Evolutionary conservation across 2,113 vertebrate genomes (phyloP).

Genomic region (Sula dactylatra): DNA sequence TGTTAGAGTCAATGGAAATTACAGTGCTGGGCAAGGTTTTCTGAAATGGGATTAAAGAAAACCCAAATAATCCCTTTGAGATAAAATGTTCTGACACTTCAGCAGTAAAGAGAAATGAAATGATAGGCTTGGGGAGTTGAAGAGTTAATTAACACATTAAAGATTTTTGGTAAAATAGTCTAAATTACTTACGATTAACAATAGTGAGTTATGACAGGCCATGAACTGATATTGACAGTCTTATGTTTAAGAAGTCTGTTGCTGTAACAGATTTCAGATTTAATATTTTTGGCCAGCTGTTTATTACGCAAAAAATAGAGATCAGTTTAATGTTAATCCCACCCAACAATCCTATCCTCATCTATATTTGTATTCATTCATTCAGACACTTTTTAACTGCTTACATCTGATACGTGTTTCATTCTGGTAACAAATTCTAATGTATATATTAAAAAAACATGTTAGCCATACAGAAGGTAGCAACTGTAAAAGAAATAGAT

Average conservation of each 20-base stretch:
- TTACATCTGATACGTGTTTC: neutral
- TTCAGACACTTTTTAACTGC: neutral
- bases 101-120: slow-evolving; percentile 37
- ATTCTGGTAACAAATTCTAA: neutral
- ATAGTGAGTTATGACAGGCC: neutral
- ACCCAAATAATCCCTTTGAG: slow-evolving; percentile 60
- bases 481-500: neutral
- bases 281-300: neutral
- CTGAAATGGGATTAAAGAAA: slow-evolving; percentile 69
- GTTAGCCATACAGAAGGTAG: neutral
- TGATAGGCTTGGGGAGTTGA: neutral
- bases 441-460: neutral
- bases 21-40: neutral
- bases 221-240: neutral
- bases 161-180: neutral
- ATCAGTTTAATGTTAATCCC: neutral
- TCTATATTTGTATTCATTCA: neutral
- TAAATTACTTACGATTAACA: neutral
- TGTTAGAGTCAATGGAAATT: slow-evolving; percentile 27
- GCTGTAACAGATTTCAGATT: neutral
- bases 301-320: neutral
- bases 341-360: neutral
- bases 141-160: slow-evolving; percentile 55
- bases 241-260: neutral
- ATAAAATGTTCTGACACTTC: slow-evolving; percentile 50